A percentile compares a stretch with the other conserved stretches of the same genome.
These are phyloP conservation scores for Clavelina lepadiformis DNA, from an alignment of 23 tunicate species.

Conservation along the genomic window DNA sequence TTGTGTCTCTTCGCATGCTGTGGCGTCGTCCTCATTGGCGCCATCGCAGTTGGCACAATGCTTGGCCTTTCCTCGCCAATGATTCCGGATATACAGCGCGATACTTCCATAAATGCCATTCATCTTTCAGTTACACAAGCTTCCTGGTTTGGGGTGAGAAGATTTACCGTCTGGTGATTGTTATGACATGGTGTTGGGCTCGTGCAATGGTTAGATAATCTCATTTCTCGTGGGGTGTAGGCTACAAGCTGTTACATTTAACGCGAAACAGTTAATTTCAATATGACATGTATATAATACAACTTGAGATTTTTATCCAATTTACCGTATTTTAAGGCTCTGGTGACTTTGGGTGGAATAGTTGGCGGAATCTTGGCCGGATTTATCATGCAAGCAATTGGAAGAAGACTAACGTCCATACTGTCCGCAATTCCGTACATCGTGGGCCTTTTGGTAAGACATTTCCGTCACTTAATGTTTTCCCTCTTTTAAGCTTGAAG, in stretches of 20 bases:
- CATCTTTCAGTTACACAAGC: conserved; percentile 33
- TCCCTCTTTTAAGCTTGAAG: too few relatives aligned
- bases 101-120: conserved; percentile 22
- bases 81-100: conserved; percentile 70
- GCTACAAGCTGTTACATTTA: too few relatives aligned
- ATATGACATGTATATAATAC: too few relatives aligned
- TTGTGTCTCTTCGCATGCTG: too few relatives aligned
- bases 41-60: conserved; percentile 55
- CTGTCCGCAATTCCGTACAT: conserved; percentile 60
- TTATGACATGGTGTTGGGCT: too few relatives aligned
- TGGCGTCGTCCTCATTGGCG: conserved; percentile 42
- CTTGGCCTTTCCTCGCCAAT: conserved; percentile 74
- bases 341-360: conserved; percentile 61
- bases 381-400: conserved; percentile 45
- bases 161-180: too few relatives aligned
- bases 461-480: too few relatives aligned
- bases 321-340: conserved; percentile 36
- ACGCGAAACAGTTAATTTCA: too few relatives aligned
- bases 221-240: too few relatives aligned
- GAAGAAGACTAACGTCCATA: conserved; percentile 64
- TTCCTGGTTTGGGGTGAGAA: conserved; percentile 89
- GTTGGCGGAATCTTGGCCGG: conserved; percentile 65
- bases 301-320: too few relatives aligned
- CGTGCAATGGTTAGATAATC: too few relatives aligned
- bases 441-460: conserved; percentile 61